A percentile compares a stretch with the other conserved stretches of the same genome.
Conservation (phyloP, 23 tunicate species). For the Halocynthia roretzi region DNA sequence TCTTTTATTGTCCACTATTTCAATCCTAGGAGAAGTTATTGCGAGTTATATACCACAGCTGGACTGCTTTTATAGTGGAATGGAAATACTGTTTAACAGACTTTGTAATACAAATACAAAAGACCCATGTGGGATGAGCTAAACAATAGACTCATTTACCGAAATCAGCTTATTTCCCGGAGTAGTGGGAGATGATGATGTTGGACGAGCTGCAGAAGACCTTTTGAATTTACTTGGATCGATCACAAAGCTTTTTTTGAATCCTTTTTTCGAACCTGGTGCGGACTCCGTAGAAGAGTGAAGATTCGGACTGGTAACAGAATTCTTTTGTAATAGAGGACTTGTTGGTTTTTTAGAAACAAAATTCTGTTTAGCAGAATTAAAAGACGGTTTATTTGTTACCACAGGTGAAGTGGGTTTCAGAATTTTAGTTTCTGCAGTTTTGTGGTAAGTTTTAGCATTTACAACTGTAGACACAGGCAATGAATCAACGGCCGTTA, state of each 20-base stretch:
- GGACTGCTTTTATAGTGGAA: too few species aligned
- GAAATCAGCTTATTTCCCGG: neutral
- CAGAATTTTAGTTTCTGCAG: too few species aligned
- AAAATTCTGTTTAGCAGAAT: constrained; percentile 2
- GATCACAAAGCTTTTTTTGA: constrained; percentile 54
- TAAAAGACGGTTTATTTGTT: neutral
- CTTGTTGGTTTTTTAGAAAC: neutral
- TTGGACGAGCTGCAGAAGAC: constrained; percentile 11
- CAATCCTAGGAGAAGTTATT: too few species aligned
- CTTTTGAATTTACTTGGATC: constrained; percentile 64
- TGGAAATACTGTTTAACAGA: too few species aligned
- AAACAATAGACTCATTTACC: too few species aligned
- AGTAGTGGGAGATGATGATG: constrained; percentile 17
- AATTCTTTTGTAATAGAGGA: neutral
- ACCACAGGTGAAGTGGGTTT: too few species aligned
- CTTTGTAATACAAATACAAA: too few species aligned
- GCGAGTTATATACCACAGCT: too few species aligned
- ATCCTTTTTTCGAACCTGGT: constrained; percentile 1
- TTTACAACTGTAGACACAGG: neutral
- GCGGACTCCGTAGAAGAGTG: too few species aligned
- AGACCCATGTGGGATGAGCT: too few species aligned
- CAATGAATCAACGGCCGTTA: neutral
- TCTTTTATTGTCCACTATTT: too few species aligned
- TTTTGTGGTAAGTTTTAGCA: too few species aligned
- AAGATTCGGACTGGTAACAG: neutral